Conservation (phyloP, 2,113 vertebrate genomes). For the Onychorhynchus coronatus region DNA sequence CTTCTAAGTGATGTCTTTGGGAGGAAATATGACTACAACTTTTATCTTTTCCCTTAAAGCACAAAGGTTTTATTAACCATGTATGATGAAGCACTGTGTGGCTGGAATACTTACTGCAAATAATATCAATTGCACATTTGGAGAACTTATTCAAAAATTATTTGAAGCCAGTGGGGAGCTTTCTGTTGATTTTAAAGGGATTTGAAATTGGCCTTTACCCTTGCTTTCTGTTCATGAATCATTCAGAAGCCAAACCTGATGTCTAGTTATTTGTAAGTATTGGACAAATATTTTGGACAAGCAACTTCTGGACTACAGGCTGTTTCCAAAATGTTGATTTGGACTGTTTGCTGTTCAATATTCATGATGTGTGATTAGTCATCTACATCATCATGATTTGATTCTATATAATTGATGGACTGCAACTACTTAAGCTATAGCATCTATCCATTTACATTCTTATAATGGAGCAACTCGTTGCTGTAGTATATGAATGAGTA, state of each 20-base stretch:
- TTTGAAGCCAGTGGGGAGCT: background rate
- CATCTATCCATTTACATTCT: conserved; percentile 2
- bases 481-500: conserved; percentile 22
- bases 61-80: background rate
- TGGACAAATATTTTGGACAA: conserved; percentile 28
- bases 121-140: background rate
- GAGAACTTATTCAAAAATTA: background rate
- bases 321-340: conserved; percentile 18
- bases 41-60: background rate
- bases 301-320: background rate
- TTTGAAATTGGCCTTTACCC: conserved; percentile 5
- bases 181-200: conserved; percentile 24
- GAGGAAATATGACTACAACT: background rate
- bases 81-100: background rate
- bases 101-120: background rate
- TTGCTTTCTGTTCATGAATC: conserved; percentile 28
- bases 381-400: background rate
- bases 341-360: background rate
- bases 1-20: background rate
- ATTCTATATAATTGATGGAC: background rate
- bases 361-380: background rate
- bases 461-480: background rate
- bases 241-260: conserved; percentile 1
- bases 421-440: conserved; percentile 1
- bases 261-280: background rate